A percentile compares a stretch with the other conserved stretches of the same genome.
phyloP scores from a whole-genome alignment of 2,888 invertebrate species.

The Drosophila fungiperda region DNA sequence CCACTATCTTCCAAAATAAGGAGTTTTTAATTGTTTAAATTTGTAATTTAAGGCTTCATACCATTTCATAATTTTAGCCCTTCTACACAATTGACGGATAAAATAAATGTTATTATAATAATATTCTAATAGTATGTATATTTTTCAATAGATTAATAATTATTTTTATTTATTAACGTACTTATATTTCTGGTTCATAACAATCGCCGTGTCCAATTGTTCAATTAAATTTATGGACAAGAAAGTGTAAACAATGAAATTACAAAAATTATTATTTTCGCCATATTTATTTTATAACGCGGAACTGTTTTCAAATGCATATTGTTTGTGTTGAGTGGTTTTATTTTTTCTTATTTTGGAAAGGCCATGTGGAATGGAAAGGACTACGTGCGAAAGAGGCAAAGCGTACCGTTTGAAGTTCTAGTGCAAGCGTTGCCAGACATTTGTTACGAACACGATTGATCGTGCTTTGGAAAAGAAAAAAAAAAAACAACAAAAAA shows the following conservation, averaged over 20 bases:
- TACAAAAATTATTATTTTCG: constrained; percentile 19
- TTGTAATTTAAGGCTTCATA: background rate
- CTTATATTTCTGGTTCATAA: constrained; percentile 2
- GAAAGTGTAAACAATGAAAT: constrained; percentile 31
- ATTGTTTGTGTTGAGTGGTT: background rate
- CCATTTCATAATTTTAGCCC: background rate
- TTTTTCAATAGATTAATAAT: background rate
- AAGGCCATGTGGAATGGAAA: constrained; percentile 11
- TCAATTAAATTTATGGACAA: constrained; percentile 21
- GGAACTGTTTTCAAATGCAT: constrained; percentile 48
- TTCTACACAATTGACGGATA: background rate
- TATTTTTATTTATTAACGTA: background rate
- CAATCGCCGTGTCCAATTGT: background rate
- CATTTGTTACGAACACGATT: constrained; percentile 17
- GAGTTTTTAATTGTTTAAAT: background rate
- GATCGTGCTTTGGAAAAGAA: constrained; percentile 18
- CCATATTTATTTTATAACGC: constrained; percentile 12
- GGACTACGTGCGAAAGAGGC: background rate
- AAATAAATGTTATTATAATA: background rate
- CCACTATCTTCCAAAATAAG: background rate
- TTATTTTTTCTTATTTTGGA: background rate
- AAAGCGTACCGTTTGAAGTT: constrained; percentile 36
- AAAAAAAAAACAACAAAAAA: constrained; percentile 2
- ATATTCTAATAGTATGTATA: background rate
- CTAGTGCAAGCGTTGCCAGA: constrained; percentile 41